Base-by-base conservation (phyloP, 64 coral and sea anemone genomes). In the Hydrozoanthus tunicans region DNA sequence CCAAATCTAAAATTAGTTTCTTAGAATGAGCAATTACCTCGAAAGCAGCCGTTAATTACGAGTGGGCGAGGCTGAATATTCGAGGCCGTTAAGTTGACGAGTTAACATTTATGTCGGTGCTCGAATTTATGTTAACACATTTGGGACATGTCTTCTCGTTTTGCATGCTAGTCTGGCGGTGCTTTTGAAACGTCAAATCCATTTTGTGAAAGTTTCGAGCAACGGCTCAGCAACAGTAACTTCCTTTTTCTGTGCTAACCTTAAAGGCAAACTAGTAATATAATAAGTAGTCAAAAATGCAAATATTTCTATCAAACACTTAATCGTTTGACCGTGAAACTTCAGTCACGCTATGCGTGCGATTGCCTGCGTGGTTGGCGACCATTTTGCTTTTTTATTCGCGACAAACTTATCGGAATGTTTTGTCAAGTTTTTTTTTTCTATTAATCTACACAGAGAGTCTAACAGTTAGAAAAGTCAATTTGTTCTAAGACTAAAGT, bases 1-100 rank as follows among this genome's bases (percentile, higher is more conserved):
- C 54, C 15, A 71, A 88, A 73, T 6, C 55, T 88, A 88, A 60
- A 74, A 74, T 88, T 74, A 88, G 68, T 15, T 51, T 59, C 51
- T 58, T 86, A 86, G 68, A 72, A 72, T 58, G 55, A 57, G 24
- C 69, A 88, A 88, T 88, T 74, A 88, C 61, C 24, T 71, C 55
- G 26, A 61, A 88, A 73, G 70, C 25, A 70, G 69, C 67, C 84
- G 56, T 51, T 75, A 88, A 51, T 88, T 74, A 74, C 32, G 56
- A 9, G 55, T 75, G 56, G 56, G 53, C 84, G 69, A 88, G 20
- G 2, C 32, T 59, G 15, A 25, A 52, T 5, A 11, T 58, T 58
- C 15, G 69, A 10, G 10, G 79, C 13, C 51, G 14, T 53, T 15
- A 32, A 59, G 53, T 58, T 73, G 13, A 53, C 10, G 59, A 73